A percentile compares a stretch with the other conserved stretches of the same genome.
Evolutionary conservation across 2,797 vertebrate species (phyloP).

Genomic region (Rhabdomys pumilio): DNA sequence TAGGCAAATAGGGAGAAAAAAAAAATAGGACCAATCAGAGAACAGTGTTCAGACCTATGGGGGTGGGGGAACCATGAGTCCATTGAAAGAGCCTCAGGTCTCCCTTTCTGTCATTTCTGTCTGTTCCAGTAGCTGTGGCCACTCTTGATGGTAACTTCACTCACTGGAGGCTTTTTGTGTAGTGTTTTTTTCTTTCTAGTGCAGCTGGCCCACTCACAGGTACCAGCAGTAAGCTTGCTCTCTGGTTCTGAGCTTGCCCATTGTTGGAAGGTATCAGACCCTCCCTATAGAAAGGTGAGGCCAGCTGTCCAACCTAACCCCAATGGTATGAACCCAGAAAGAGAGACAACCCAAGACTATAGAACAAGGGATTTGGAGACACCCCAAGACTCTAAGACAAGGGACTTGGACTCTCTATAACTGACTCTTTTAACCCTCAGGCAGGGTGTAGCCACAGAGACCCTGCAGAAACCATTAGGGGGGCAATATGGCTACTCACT

Average conservation of each 20-base stretch:
- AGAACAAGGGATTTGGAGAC: not conserved
- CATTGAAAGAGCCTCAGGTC: not conserved
- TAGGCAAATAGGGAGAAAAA: not conserved
- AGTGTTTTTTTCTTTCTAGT: not conserved
- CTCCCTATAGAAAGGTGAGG: not conserved
- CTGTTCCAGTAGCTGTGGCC: not conserved
- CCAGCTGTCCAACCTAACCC: not conserved
- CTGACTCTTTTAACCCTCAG: not conserved
- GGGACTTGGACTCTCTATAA: not conserved
- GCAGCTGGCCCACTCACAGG: not conserved
- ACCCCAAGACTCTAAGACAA: too few relatives aligned
- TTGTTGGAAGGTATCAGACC: not conserved
- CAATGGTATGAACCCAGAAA: not conserved
- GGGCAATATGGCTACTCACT: not conserved
- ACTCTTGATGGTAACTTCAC: not conserved
- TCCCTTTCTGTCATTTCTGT: not conserved
- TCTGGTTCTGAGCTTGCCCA: not conserved
- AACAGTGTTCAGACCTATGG: not conserved
- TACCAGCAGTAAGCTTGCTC: not conserved
- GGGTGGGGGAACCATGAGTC: too few relatives aligned
- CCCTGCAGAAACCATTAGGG: not conserved
- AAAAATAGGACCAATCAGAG: not conserved
- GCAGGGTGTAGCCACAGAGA: not conserved
- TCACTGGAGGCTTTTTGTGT: not conserved
- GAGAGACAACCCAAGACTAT: not conserved